Conservation (phyloP, 2,888 invertebrate genomes). For the Leuctra nigra region DNA sequence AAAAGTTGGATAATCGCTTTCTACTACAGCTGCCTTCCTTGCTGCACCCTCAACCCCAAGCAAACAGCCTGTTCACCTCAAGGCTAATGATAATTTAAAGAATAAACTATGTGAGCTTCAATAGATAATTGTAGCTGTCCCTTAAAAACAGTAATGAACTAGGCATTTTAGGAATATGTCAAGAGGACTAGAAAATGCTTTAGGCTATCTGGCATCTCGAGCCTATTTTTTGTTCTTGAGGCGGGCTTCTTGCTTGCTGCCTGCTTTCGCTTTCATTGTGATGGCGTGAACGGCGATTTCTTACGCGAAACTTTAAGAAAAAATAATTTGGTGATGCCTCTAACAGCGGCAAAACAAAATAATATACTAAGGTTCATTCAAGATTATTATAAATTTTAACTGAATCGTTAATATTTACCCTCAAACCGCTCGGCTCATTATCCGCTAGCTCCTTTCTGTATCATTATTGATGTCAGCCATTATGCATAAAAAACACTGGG, state of each 20-base stretch:
- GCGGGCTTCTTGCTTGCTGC: no score
- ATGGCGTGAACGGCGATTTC: background rate
- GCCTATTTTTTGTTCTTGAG: no score
- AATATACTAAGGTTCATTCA: background rate
- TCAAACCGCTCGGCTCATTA: conserved; percentile 24
- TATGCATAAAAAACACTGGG: conserved; percentile 30
- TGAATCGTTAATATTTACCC: conserved; percentile 17
- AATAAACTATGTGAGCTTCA: no score
- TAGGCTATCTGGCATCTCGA: background rate
- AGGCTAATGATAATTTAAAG: no score
- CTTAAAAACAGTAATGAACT: no score
- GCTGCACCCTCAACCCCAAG: no score
- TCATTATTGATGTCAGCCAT: conserved; percentile 30
- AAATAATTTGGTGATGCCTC: background rate
- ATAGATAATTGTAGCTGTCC: no score
- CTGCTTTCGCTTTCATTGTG: conserved; percentile 8
- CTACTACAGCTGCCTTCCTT: no score
- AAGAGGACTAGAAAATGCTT: no score
- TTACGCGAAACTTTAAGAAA: background rate
- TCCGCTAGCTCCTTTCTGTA: conserved; percentile 22
- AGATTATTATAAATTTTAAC: background rate
- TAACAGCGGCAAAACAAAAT: background rate
- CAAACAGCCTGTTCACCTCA: no score
- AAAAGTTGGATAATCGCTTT: no score
- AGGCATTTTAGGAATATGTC: no score